Percentiles rank a stretch among this genome's conserved stretches.
Evolutionary conservation across 2,113 vertebrate species (phyloP).

Genomic region (Malurus elegans): DNA sequence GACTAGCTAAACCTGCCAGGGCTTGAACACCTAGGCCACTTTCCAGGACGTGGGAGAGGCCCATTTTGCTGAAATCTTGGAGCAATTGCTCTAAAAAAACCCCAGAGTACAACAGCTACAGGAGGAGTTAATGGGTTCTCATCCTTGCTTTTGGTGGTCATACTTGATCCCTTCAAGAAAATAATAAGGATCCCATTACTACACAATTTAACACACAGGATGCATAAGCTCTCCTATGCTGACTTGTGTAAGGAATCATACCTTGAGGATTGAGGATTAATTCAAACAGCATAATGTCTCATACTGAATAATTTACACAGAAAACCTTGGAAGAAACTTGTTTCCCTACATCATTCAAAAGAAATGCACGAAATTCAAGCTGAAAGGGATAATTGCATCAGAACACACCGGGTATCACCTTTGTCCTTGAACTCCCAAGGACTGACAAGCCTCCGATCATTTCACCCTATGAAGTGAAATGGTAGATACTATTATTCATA

Average conservation of each 20-base stretch:
- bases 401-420: background rate
- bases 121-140: background rate
- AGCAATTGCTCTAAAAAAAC: rapidly evolving
- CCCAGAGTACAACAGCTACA: background rate
- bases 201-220: background rate
- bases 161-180: background rate
- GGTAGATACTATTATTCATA: background rate
- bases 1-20: background rate
- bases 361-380: background rate
- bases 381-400: background rate
- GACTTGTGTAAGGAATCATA: background rate
- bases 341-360: background rate
- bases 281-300: background rate
- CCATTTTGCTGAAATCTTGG: background rate
- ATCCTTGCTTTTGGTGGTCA: background rate
- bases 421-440: background rate
- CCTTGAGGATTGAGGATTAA: background rate
- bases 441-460: background rate
- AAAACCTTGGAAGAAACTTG: background rate
- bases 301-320: background rate
- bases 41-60: background rate
- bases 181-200: background rate
- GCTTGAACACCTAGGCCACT: background rate
- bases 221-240: background rate
- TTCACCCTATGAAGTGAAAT: background rate